phyloP scores from a whole-genome alignment of 2,888 invertebrate species.

The Machimus atricapillus region DNA sequence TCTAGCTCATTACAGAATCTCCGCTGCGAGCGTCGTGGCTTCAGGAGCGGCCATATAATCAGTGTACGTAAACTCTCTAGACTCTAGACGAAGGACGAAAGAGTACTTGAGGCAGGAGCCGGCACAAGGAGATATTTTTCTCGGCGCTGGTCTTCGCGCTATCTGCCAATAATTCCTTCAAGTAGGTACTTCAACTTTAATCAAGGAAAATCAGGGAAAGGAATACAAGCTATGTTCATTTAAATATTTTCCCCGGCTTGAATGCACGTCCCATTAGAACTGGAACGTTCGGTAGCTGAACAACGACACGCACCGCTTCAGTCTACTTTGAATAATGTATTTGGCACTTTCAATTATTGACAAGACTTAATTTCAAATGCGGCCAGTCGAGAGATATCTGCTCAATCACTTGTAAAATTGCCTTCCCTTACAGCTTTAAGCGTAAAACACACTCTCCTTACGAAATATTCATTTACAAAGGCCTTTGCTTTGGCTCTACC shows the following conservation, averaged over 20 bases:
- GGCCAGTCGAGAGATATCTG: not conserved
- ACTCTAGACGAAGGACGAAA: not conserved
- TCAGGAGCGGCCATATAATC: not conserved
- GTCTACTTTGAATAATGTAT: not conserved
- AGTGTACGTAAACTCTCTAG: not conserved
- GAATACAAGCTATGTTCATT: not conserved
- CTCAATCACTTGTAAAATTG: not conserved
- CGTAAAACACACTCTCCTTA: not conserved
- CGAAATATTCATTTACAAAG: not conserved
- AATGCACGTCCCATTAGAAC: not conserved
- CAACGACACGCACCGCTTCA: not conserved
- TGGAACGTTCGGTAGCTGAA: not conserved
- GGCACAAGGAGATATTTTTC: not conserved
- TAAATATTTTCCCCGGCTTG: not conserved
- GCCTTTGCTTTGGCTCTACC: not conserved
- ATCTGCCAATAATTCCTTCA: not conserved
- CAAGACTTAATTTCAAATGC: not conserved
- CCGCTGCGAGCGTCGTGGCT: not conserved
- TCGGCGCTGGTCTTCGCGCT: not conserved
- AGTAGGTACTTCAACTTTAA: conserved; percentile 8
- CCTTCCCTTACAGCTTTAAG: not conserved
- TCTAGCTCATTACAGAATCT: conserved; percentile 39
- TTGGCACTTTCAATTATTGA: not conserved
- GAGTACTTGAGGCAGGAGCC: not conserved
- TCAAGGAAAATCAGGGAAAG: not conserved